phyloP scores from a whole-genome alignment of 1,140 invertebrate species.

The Temnothorax curvispinosus region DNA sequence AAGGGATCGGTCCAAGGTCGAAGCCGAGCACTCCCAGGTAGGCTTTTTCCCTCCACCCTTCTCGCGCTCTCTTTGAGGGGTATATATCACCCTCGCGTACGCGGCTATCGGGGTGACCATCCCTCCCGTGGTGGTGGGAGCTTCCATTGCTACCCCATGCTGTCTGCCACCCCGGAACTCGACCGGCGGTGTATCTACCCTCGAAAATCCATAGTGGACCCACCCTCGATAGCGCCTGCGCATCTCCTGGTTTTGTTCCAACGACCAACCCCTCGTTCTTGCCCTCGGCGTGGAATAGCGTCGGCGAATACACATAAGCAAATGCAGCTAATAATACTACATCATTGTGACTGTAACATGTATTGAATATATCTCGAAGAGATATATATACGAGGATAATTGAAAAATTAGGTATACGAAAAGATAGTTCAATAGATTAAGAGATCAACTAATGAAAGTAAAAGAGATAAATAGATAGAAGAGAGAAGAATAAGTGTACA shows the following conservation, averaged over 20 bases:
- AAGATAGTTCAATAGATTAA: background rate
- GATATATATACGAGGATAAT: background rate
- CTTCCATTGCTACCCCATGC: constrained; percentile 72
- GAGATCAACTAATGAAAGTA: background rate
- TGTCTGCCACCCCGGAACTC: constrained; percentile 74
- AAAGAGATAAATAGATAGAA: background rate
- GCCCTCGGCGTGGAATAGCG: constrained; percentile 13
- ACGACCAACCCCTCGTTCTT: constrained; percentile 61
- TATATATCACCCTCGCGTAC: constrained; percentile 69
- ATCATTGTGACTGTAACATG: background rate
- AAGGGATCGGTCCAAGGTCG: constrained; percentile 71
- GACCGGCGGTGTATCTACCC: constrained; percentile 69
- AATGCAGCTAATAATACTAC: constrained; percentile 30
- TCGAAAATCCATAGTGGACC: constrained; percentile 77
- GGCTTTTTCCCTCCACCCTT: constrained; percentile 27
- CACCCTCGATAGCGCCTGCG: constrained; percentile 73
- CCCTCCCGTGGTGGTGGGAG: constrained; percentile 63
- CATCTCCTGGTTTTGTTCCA: constrained; percentile 62
- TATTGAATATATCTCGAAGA: background rate
- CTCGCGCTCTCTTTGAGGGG: constrained; percentile 1
- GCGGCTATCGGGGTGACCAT: constrained; percentile 64
- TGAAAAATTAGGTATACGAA: background rate
- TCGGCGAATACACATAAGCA: constrained; percentile 26
- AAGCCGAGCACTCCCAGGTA: constrained; percentile 66
- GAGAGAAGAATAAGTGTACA: background rate